These are phyloP conservation scores for Hozukius guyotensis DNA, from an alignment of 2,797 vertebrate genomes.

Conservation along the genomic window DNA sequence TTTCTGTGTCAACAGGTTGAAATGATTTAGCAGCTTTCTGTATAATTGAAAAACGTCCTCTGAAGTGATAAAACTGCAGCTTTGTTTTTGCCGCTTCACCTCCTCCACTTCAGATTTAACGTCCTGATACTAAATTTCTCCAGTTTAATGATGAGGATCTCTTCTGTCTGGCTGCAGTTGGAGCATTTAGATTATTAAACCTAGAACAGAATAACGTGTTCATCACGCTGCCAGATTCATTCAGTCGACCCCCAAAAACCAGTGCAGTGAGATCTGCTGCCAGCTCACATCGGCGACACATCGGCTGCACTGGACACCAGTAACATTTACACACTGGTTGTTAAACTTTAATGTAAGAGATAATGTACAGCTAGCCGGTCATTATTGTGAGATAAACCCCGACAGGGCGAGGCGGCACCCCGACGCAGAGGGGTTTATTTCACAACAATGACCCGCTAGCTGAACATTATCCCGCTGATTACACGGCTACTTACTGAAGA, in stretches of 20 bases:
- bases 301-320: too few species aligned
- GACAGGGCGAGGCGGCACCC: too few species aligned
- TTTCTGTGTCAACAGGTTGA: not conserved
- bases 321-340: too few species aligned
- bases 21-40: not conserved
- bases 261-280: not conserved
- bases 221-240: not conserved
- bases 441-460: too few species aligned
- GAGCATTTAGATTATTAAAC: slow-evolving; percentile 42
- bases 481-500: too few species aligned
- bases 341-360: too few species aligned
- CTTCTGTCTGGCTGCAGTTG: not conserved
- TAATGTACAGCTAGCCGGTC: too few species aligned
- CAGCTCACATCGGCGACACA: too few species aligned
- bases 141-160: not conserved
- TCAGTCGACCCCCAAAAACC: too few species aligned
- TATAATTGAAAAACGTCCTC: not conserved
- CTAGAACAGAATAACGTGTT: not conserved
- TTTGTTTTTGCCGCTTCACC: not conserved
- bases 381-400: too few species aligned
- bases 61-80: not conserved
- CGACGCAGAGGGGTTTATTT: too few species aligned
- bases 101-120: not conserved
- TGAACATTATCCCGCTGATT: too few species aligned
- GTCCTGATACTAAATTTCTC: slow-evolving; percentile 1